Base-by-base conservation (phyloP, 2,113 vertebrate genomes). In the Rhizomys pruinosus region DNA sequence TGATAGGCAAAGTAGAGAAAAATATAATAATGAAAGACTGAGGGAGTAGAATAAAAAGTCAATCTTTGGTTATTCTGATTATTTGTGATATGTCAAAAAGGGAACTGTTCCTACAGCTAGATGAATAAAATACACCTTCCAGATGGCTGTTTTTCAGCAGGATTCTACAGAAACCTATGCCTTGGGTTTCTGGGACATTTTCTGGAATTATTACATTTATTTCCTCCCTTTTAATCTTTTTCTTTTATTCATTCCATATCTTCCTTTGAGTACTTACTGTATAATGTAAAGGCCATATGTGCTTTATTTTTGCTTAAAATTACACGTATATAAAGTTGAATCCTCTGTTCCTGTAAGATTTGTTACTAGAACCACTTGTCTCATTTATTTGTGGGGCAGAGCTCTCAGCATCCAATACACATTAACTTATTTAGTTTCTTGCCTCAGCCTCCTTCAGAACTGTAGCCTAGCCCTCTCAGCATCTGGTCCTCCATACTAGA, bases 61-160 rank as follows among this genome's bases (percentile, higher is more conserved):
- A 32, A 52, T 37, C 39, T 77, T 32, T 29, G 66, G 44, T 39
- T 94, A 68, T 80, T 79, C 32, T 90, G 32, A 47, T 94, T 94
- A 74, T 42, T 92, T 92, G 71, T 64, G n/a, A 77, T 91, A 44
- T 39, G 57, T 88, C 57, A 96, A 86, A 93, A 81, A 89, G 20
- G 15, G 79, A 93, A 86, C 90, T 34, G 92, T 72, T 92, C 73
- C 27, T 27, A 74, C 3, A 78, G 23, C 0, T 52, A 11, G 29
- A 34, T 71, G 87, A n/a, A 34, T 90, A 82, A 94, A 90, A 76
- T 74, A 89, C 22, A 34, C 32, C 55, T 63, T 86, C 27, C 13
- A 29, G 25, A 66, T 13, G 74, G 73, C 80, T 44, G 64, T 74
- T 86, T 79, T 89, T 90, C 85, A 94, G 57, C 57, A 71, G 55